Evolutionary conservation across 2,888 invertebrate genomes (phyloP), one percentile per base, ranked within the genome.

Genomic region (Mechanitis messenoides): DNA sequence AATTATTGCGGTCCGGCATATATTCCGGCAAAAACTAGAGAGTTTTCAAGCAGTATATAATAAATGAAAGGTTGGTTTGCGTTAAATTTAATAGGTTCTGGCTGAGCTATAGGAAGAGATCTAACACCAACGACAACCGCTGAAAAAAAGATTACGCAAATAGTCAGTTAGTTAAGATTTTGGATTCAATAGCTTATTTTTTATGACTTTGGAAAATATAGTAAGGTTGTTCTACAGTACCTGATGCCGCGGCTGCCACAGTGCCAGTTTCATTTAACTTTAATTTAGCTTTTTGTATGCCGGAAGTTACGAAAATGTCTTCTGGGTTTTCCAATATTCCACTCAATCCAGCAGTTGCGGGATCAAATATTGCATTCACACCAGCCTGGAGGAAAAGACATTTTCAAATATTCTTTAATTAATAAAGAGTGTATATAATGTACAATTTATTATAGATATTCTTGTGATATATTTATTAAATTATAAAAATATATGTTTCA

Each of bases 201-300:
- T 31, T 50, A 50, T 35, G 6, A 6, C 35, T 35, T 6, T 3
- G 6, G 35, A 35, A 20, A 1, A 50, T 28, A 28, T 50, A 42
- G 9, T 9, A 42, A 42, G 42, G 9, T 1, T 42, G 9, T 50
- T 50, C n/a, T 47, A 62, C 68, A 71, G 61, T 75, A 86, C 85
- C 80, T 64, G 76, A 85, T 31, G 77, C 83, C 12, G 76, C 84
- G 2, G 82, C 78, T 20, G 85, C 86, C 72, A 79, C 77, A 2
- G 85, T 75, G 11, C 85, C 86, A 1, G 45, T 55, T 74, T 87
- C 86, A 62, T 80, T 69, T 2, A 79, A 64, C 59, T 63, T 64
- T 1, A 84, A 64, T 46, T 53, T 70, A 50, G 76, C 75, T 71
- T 83, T 79, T 55, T 85, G 85, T n/a, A 74, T 56, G 2, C 72